Percentiles rank a stretch among this genome's conserved stretches.
Conservation (phyloP, 1,140 invertebrate genomes). For the Spodoptera frugiperda region DNA sequence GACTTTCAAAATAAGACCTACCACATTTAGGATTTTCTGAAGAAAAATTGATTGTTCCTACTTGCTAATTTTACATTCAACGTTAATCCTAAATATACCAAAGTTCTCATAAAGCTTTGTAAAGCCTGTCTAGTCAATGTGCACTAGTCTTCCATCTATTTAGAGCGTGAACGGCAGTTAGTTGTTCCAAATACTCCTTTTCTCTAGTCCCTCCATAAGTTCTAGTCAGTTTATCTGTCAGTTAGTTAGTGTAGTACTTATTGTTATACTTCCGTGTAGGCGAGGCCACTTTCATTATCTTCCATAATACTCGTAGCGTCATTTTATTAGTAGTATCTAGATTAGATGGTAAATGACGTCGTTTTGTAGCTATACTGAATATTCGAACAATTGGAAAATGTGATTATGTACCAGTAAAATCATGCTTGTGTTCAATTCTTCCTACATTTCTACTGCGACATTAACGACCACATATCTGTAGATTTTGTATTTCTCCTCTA, state of each 20-base stretch:
- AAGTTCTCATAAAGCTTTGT: neutral
- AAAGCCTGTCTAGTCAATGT: neutral
- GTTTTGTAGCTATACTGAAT: conserved; percentile 35
- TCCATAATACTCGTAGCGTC: conserved; percentile 71
- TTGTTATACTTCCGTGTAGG: conserved; percentile 81
- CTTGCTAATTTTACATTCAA: too few relatives aligned
- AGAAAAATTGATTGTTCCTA: too few relatives aligned
- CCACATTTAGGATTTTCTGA: too few relatives aligned
- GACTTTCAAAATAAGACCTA: too few relatives aligned
- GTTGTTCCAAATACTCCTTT: conserved; percentile 55
- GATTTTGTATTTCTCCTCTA: neutral
- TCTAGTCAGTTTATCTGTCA: conserved; percentile 62
- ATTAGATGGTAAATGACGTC: conserved; percentile 48
- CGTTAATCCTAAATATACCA: too few relatives aligned
- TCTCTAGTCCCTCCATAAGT: conserved; percentile 71
- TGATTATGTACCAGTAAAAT: neutral
- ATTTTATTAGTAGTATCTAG: conserved; percentile 72
- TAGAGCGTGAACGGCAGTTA: conserved; percentile 56
- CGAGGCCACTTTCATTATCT: conserved; percentile 78
- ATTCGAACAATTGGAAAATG: neutral
- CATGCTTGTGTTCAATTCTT: too few relatives aligned
- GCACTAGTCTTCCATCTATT: neutral
- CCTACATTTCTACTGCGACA: too few relatives aligned
- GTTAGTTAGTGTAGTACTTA: conserved; percentile 57
- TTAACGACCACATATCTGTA: neutral